These are phyloP conservation scores for Tricholauxania praeusta DNA, from an alignment of 2,888 invertebrate species.

Conservation along the genomic window DNA sequence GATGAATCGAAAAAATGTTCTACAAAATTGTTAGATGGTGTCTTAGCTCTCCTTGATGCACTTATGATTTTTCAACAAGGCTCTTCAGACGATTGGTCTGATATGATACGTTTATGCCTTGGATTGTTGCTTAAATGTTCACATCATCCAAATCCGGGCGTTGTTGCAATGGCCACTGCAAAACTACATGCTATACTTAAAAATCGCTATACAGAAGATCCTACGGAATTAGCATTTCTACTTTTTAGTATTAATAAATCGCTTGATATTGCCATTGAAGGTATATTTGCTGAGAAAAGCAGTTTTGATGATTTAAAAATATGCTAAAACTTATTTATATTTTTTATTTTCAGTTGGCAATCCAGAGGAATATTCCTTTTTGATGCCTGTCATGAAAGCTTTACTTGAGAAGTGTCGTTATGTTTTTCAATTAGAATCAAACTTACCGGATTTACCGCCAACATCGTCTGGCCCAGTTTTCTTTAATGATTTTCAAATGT, in stretches of 20 bases:
- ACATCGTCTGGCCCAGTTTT: slow-evolving; percentile 72
- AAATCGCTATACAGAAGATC: slow-evolving; percentile 70
- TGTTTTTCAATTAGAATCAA: slow-evolving; percentile 63
- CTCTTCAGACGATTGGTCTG: slow-evolving; percentile 70
- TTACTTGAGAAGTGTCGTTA: slow-evolving; percentile 70
- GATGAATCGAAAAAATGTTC: slow-evolving; percentile 70
- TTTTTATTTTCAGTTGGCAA: slow-evolving; percentile 63
- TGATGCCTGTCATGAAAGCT: slow-evolving; percentile 74
- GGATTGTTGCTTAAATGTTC: slow-evolving; percentile 69
- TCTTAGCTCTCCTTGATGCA: slow-evolving; percentile 70
- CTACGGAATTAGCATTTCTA: slow-evolving; percentile 71
- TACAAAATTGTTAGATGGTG: slow-evolving; percentile 71
- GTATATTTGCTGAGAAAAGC: slow-evolving; percentile 51
- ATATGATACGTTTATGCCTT: slow-evolving; percentile 71
- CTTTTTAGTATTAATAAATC: slow-evolving; percentile 69
- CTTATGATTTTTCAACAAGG: slow-evolving; percentile 72
- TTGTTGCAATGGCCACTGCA: slow-evolving; percentile 74
- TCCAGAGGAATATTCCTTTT: slow-evolving; percentile 73
- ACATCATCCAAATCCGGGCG: slow-evolving; percentile 68
- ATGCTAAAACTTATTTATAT: not conserved
- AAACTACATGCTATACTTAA: slow-evolving; percentile 73
- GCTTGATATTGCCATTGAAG: slow-evolving; percentile 68
- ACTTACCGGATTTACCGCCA: slow-evolving; percentile 70
- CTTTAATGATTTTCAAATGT: slow-evolving; percentile 73
- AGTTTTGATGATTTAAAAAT: not conserved